These are phyloP conservation scores for Microdon myrmicae DNA, from an alignment of 2,888 invertebrate species.

Conservation along the genomic window DNA sequence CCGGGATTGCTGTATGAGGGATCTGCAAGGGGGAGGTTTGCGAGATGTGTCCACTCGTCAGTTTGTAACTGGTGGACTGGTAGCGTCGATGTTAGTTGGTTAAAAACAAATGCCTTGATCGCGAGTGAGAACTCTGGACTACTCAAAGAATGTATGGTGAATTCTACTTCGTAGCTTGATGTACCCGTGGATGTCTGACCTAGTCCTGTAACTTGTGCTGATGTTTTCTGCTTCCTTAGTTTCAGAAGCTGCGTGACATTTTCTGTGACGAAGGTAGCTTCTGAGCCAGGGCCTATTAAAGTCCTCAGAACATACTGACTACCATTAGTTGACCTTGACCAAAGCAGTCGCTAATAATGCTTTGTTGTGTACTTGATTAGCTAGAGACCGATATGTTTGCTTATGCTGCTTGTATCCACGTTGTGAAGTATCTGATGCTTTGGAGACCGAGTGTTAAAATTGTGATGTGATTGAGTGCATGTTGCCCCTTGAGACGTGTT, in stretches of 20 bases:
- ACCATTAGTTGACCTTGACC: constrained; percentile 8
- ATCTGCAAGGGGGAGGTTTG: constrained; percentile 3
- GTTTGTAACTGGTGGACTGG: not conserved
- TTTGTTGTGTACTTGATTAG: constrained; percentile 2
- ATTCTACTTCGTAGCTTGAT: constrained; percentile 9
- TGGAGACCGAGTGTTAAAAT: not conserved
- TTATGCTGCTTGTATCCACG: not conserved
- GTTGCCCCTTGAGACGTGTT: not conserved
- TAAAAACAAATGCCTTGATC: constrained; percentile 7
- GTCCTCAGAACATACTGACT: constrained; percentile 13
- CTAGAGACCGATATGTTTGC: not conserved
- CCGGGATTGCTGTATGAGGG: constrained; percentile 4
- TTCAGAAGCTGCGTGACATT: constrained; percentile 8
- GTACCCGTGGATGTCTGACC: constrained; percentile 5
- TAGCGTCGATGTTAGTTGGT: not conserved
- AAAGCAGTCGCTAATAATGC: constrained; percentile 8
- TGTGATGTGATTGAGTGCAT: not conserved
- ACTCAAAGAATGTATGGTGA: constrained; percentile 1
- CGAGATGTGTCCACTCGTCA: not conserved
- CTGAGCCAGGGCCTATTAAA: constrained; percentile 17
- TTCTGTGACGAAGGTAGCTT: constrained; percentile 10
- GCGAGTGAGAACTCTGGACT: not conserved
- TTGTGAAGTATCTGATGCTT: not conserved
- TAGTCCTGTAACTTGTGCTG: constrained; percentile 4
- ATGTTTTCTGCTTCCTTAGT: constrained; percentile 5